Base-by-base conservation (phyloP, 92 coral and sea anemone species). In the Virgularia gustaviana region DNA sequence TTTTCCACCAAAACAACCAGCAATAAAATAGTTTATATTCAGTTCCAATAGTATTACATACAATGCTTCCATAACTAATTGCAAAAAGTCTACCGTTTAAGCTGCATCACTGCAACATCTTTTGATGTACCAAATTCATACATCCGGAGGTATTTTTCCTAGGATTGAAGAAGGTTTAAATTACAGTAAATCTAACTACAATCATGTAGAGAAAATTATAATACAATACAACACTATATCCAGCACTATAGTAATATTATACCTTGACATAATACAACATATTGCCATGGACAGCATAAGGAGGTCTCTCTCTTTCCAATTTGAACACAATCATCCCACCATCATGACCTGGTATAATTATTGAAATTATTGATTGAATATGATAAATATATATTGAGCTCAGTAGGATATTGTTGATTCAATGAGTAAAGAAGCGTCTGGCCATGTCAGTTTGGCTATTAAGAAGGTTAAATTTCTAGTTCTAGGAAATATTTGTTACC, bases 311-410 rank as follows among this genome's bases (percentile, higher is more conserved):
- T 55, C 98, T 63, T 70, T 92, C 98, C 35, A 92, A 83, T 57
- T 92, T 92, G 78, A 92, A 92, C 19, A 92, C 98, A 35, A 92
- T 89, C 98, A 92, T 92, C 10, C 98, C 98, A 77, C 98, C 88
- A 19, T 92, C 98, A 78, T 92, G 98, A 77, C 98, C 98, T 92
- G 58, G n/a, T n/a, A 36, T 3, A 55, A 8, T 28, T 27, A 32
- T 20, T 27, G 22, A 41, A 67, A 25, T n/a, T n/a, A n/a, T n/a
- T n/a, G n/a, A n/a, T n/a, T n/a, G n/a, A n/a, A n/a, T n/a, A n/a
- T n/a, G n/a, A n/a, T n/a, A n/a, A n/a, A n/a, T n/a, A n/a, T n/a
- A n/a, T n/a, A n/a, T n/a, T n/a, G n/a, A n/a, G n/a, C n/a, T n/a
- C n/a, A n/a, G n/a, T n/a, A n/a, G n/a, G n/a, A n/a, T n/a, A n/a